A percentile compares a stretch with the other conserved stretches of the same genome.
Conservation (phyloP, 2,113 vertebrate species). For the Chinchilla lanigera region DNA sequence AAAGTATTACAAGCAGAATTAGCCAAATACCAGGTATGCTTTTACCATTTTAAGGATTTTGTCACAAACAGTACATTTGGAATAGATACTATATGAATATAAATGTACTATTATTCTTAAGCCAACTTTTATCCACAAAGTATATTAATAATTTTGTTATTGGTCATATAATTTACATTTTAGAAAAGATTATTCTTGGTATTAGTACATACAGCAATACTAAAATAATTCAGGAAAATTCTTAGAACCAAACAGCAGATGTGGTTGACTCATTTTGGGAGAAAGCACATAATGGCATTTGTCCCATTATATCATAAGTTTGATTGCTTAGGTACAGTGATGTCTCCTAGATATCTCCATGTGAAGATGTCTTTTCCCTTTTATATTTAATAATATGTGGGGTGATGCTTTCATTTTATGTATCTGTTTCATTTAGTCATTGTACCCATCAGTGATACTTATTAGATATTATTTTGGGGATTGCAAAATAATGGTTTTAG, state of each 20-base stretch:
- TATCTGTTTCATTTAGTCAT: neutral
- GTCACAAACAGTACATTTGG: slow-evolving; percentile 38
- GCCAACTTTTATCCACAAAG: slow-evolving; percentile 20
- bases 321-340: neutral
- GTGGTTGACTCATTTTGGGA: neutral
- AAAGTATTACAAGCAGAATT: slow-evolving; percentile 94
- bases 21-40: slow-evolving; percentile 93
- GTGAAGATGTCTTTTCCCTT: neutral
- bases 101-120: slow-evolving; percentile 41
- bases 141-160: slow-evolving; percentile 37
- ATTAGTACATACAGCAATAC: neutral
- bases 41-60: slow-evolving; percentile 54
- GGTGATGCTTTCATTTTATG: slow-evolving; percentile 13
- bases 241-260: neutral
- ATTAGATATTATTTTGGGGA: slow-evolving; percentile 29
- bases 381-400: slow-evolving; percentile 17
- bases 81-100: slow-evolving; percentile 33
- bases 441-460: slow-evolving; percentile 31
- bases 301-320: neutral
- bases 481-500: slow-evolving; percentile 1
- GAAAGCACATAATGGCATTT: neutral
- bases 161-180: slow-evolving; percentile 22
- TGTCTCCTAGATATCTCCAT: neutral
- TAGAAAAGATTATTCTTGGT: slow-evolving; percentile 30
- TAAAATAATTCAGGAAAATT: slow-evolving; percentile 28